These are phyloP conservation scores for Aelia acuminata DNA, from an alignment of 2,888 invertebrate genomes.

Conservation along the genomic window DNA sequence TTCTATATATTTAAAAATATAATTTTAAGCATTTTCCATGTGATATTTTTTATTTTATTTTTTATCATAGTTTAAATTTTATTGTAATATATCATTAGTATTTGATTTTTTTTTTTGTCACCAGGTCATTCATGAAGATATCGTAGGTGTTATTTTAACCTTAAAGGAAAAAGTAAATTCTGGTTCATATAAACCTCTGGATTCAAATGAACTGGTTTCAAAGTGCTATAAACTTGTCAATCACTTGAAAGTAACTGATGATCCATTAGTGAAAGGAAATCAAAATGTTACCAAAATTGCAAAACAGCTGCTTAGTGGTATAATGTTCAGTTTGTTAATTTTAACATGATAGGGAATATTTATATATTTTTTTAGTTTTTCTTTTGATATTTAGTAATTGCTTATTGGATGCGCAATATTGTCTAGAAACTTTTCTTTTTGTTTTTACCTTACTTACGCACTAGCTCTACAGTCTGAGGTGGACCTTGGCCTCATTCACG, in stretches of 20 bases:
- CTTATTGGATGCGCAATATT: no score
- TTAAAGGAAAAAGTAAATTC: conserved; percentile 42
- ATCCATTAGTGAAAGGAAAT: conserved; percentile 54
- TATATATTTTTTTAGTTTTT: neutral
- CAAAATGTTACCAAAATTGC: neutral
- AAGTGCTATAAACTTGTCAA: conserved; percentile 55
- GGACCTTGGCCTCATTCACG: no score
- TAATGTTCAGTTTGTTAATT: neutral
- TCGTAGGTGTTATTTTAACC: conserved; percentile 33
- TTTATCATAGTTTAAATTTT: no score
- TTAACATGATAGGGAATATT: neutral
- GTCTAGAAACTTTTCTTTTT: no score
- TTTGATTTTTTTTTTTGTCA: conserved; percentile 38
- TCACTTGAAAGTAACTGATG: conserved; percentile 53
- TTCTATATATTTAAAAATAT: no score
- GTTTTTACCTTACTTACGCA: no score
- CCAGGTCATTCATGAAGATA: conserved; percentile 62
- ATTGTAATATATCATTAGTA: no score
- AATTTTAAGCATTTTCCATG: no score
- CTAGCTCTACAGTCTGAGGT: no score
- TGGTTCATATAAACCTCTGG: conserved; percentile 14
- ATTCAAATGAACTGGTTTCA: conserved; percentile 51
- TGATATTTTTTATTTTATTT: no score
- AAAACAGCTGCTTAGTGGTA: conserved; percentile 45
- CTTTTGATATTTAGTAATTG: no score